A percentile compares a stretch with the other conserved stretches of the same genome.
These are phyloP conservation scores for Arion vulgaris DNA, from an alignment of 1,140 invertebrate genomes.

Conservation along the genomic window DNA sequence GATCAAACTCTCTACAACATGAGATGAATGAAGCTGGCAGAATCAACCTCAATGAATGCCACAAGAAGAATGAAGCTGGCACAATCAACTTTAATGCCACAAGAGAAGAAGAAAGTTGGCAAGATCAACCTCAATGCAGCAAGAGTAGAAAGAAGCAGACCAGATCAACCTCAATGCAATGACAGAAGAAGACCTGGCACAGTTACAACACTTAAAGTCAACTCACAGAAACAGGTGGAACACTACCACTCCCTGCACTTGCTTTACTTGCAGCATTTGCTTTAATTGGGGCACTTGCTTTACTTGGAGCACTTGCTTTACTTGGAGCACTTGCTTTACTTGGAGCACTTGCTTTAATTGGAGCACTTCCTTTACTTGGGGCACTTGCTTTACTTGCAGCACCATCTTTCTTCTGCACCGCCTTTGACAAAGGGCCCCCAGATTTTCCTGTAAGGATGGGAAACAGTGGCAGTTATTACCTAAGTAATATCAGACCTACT, in stretches of 20 bases:
- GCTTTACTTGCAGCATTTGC: neutral
- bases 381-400: neutral
- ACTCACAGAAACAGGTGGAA: neutral
- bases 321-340: neutral
- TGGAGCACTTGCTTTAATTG: neutral
- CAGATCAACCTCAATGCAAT: no score
- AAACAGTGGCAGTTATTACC: neutral
- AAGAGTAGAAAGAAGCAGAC: no score
- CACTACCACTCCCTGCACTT: neutral
- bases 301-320: neutral
- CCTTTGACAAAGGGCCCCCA: neutral
- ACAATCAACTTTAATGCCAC: no score
- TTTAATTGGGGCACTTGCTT: neutral
- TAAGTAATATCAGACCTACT: neutral
- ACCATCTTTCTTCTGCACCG: conserved; percentile 12
- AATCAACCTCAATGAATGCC: no score
- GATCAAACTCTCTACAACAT: no score
- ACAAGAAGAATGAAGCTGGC: no score
- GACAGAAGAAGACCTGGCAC: no score
- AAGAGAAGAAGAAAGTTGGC: no score
- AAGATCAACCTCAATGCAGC: no score
- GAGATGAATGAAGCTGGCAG: no score
- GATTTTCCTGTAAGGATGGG: conserved; percentile 20
- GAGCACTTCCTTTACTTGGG: neutral
- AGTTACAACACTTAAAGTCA: neutral